Conservation (phyloP, 2,113 vertebrate species). For the Setophaga coronata region DNA sequence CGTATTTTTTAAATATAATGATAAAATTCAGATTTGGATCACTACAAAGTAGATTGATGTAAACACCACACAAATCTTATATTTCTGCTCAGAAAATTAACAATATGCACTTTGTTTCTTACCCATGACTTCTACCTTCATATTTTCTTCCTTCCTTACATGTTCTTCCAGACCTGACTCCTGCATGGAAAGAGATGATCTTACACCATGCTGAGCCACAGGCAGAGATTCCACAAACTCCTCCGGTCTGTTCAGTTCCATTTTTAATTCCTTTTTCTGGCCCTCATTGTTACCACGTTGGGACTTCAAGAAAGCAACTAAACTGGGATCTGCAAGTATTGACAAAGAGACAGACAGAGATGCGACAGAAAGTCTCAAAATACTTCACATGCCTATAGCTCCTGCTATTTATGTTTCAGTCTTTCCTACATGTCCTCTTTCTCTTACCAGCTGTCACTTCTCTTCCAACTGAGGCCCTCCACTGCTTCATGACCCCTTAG, state of each 20-base stretch:
- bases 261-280: constrained; percentile 48
- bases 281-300: constrained; percentile 17
- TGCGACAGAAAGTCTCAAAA: constrained; percentile 18
- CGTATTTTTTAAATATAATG: neutral
- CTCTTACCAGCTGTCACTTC: neutral
- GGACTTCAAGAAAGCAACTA: constrained; percentile 89
- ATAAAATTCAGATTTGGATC: neutral
- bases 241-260: constrained; percentile 1
- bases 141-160: constrained; percentile 2
- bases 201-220: neutral
- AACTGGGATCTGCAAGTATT: constrained; percentile 81
- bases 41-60: neutral
- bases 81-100: neutral
- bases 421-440: neutral
- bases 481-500: neutral
- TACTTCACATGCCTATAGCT: neutral
- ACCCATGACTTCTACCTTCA: constrained; percentile 67
- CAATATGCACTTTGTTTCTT: neutral
- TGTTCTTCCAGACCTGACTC: constrained; percentile 42
- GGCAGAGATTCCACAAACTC: neutral
- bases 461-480: neutral
- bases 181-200: neutral
- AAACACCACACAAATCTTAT: neutral
- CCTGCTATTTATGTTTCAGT: neutral
- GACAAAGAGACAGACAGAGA: constrained; percentile 34